A percentile compares a stretch with the other conserved stretches of the same genome.
Evolutionary conservation across 2,113 vertebrate genomes (phyloP).

Genomic region (Paradisaea rubra): DNA sequence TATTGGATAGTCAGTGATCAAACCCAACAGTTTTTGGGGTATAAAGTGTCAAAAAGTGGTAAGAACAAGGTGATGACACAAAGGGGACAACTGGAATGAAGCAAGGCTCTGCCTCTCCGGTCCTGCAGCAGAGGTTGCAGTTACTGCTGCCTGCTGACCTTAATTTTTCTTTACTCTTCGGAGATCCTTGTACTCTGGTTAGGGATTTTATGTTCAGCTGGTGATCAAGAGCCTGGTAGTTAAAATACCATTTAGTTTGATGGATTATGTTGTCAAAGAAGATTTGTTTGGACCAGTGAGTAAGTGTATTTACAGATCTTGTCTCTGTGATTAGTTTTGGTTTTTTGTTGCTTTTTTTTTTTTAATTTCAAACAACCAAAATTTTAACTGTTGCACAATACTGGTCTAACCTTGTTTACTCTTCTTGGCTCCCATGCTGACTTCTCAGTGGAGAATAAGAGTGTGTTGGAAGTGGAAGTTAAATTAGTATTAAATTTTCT

Average conservation of each 20-base stretch:
- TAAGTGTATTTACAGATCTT: neutral
- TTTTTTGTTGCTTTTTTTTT: neutral
- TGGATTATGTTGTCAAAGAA: constrained; percentile 2
- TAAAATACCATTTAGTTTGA: neutral
- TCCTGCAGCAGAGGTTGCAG: neutral
- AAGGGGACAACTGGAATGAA: neutral
- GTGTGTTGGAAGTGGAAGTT: neutral
- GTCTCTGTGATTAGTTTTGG: neutral
- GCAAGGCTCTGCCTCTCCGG: neutral
- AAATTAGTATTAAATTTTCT: neutral
- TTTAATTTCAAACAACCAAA: neutral
- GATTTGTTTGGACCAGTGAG: neutral
- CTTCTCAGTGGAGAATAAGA: neutral
- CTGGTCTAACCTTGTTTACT: neutral
- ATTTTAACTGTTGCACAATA: neutral
- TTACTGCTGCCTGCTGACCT: neutral
- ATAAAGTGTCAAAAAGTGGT: neutral
- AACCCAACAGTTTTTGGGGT: neutral
- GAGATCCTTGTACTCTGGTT: neutral
- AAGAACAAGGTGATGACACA: neutral
- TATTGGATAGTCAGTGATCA: rapidly evolving
- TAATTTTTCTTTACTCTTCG: constrained; percentile 3
- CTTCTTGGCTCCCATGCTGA: neutral
- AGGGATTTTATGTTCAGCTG: neutral
- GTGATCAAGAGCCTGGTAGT: neutral